A percentile compares a stretch with the other conserved stretches of the same genome.
Evolutionary conservation across 2,888 invertebrate species (phyloP).

Genomic region (Pecten maximus): DNA sequence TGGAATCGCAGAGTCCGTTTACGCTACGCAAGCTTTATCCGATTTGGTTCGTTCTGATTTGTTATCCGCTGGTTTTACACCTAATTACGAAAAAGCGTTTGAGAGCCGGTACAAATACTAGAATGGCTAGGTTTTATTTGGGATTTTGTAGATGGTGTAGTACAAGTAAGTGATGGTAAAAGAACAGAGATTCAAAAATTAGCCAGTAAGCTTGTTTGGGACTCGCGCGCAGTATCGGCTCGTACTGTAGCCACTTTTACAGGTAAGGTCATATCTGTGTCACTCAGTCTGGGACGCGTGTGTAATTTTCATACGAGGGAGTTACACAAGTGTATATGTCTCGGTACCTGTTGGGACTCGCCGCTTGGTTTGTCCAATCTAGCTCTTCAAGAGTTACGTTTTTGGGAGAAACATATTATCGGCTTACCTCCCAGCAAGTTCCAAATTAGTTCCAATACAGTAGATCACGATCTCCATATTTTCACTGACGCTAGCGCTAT

Average conservation of each 20-base stretch:
- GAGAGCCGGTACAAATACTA: too few relatives aligned
- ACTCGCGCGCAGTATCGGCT: neutral
- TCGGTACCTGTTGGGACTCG: neutral
- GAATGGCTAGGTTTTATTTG: too few relatives aligned
- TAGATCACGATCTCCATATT: neutral
- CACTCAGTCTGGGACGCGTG: neutral
- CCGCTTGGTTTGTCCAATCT: neutral
- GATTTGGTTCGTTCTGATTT: neutral
- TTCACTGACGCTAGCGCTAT: conserved; percentile 22
- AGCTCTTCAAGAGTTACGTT: neutral
- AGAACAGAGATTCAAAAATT: neutral
- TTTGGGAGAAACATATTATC: neutral
- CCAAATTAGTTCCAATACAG: too few relatives aligned
- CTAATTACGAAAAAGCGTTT: too few relatives aligned
- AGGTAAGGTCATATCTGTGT: neutral
- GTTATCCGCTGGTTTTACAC: neutral
- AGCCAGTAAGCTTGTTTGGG: neutral
- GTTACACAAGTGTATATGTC: neutral
- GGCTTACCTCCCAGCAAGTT: neutral
- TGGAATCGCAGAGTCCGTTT: neutral
- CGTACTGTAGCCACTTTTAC: neutral
- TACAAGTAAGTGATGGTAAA: too few relatives aligned
- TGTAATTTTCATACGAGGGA: neutral
- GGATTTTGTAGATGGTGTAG: too few relatives aligned
- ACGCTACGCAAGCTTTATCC: neutral